Evolutionary conservation across 1,140 invertebrate genomes (phyloP).

Genomic region (Daktulosphaira vitifoliae): DNA sequence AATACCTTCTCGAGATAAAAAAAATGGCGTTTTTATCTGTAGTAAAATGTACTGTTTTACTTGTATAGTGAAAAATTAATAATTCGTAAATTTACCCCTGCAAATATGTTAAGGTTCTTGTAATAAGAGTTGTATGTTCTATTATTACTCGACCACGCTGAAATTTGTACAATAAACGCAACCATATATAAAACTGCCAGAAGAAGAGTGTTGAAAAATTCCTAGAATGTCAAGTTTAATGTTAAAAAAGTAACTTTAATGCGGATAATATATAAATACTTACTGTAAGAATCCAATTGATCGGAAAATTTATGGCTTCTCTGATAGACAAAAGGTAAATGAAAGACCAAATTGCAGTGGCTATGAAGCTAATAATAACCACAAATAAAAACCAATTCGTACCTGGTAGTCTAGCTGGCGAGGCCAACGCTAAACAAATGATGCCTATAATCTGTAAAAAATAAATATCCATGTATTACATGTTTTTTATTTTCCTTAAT

Average conservation of each 20-base stretch:
- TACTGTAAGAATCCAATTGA: conserved; percentile 76
- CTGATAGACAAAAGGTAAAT: conserved; percentile 70
- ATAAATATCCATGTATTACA: no score
- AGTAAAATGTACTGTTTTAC: no score
- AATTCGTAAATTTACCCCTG: conserved; percentile 49
- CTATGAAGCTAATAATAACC: conserved; percentile 67
- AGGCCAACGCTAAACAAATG: conserved; percentile 65
- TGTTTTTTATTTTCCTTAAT: no score
- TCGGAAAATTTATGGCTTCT: conserved; percentile 63
- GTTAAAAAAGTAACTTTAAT: no score
- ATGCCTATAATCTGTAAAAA: conserved; percentile 66
- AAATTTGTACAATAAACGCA: conserved; percentile 68
- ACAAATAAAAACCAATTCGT: conserved; percentile 78
- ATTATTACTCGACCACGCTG: conserved; percentile 46
- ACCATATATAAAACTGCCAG: conserved; percentile 64
- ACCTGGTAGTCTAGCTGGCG: conserved; percentile 52
- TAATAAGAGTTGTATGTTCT: conserved; percentile 40
- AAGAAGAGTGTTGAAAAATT: conserved; percentile 64
- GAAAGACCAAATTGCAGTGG: conserved; percentile 69
- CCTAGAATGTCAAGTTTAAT: conserved; percentile 51
- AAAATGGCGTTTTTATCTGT: no score
- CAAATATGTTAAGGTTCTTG: conserved; percentile 55
- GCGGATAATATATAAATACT: conserved; percentile 43
- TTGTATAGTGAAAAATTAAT: no score
- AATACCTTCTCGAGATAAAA: no score